Evolutionary conservation across 2,888 invertebrate species (phyloP).

Genomic region (Sympetrum striolatum): DNA sequence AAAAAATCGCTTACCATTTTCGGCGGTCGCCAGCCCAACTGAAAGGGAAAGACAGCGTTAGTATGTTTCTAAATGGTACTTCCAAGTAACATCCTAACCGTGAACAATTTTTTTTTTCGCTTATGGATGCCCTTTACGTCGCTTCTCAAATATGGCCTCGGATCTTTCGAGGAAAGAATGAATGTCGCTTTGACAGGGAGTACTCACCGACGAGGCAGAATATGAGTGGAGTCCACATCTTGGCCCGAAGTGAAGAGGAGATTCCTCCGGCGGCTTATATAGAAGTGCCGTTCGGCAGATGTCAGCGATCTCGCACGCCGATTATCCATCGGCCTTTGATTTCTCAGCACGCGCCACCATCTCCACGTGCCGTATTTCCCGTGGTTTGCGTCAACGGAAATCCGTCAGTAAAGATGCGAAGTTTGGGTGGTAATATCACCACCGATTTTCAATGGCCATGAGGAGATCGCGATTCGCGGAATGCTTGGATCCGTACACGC

Average conservation of each 20-base stretch:
- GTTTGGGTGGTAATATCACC: too few relatives aligned
- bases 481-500: too few relatives aligned
- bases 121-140: too few relatives aligned
- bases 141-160: too few relatives aligned
- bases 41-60: background rate
- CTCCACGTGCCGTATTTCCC: background rate
- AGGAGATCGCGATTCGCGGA: too few relatives aligned
- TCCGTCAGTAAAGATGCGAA: too few relatives aligned
- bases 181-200: constrained; percentile 19
- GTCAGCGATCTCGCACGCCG: background rate
- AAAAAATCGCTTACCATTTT: background rate
- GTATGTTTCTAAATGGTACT: too few relatives aligned
- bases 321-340: background rate
- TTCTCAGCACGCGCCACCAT: background rate
- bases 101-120: too few relatives aligned
- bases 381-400: too few relatives aligned
- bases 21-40: constrained; percentile 30
- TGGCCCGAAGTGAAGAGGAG: constrained; percentile 48
- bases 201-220: constrained; percentile 57
- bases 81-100: background rate
- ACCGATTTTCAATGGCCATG: too few relatives aligned
- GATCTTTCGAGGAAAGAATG: background rate
- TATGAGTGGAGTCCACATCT: constrained; percentile 57
- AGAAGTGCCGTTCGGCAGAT: background rate
- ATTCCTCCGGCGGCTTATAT: background rate